Percentiles rank a stretch among this genome's conserved stretches.
Evolutionary conservation across 2,888 invertebrate species (phyloP).

Genomic region (Isoperla grammatica): DNA sequence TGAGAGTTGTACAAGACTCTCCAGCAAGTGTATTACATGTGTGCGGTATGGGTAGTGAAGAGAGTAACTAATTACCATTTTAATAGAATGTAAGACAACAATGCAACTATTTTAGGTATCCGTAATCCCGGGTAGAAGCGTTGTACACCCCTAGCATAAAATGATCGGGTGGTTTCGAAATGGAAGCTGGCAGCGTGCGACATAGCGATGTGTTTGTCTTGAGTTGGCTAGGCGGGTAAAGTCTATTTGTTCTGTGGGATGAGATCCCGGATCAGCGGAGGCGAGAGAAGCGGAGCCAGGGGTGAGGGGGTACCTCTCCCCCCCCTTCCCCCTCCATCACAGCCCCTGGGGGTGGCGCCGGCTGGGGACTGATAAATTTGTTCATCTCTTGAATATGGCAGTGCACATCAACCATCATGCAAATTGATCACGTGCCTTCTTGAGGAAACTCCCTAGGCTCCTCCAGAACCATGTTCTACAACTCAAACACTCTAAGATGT

Average conservation of each 20-base stretch:
- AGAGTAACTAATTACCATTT: too few relatives aligned
- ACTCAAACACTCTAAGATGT: too few relatives aligned
- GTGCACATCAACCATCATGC: conserved; percentile 23
- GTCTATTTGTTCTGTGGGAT: conserved; percentile 25
- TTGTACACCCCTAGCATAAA: too few relatives aligned
- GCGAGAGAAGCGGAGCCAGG: conserved; percentile 10
- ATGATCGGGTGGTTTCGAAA: too few relatives aligned
- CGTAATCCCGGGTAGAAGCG: too few relatives aligned
- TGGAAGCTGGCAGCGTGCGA: neutral
- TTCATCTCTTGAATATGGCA: conserved; percentile 24
- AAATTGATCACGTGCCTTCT: conserved; percentile 25
- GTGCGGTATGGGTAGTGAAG: too few relatives aligned
- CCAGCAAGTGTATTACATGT: too few relatives aligned
- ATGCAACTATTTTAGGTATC: too few relatives aligned
- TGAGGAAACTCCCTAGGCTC: conserved; percentile 20
- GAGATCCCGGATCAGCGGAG: conserved; percentile 16
- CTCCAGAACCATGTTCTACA: conserved; percentile 15
- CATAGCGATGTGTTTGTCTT: conserved; percentile 18
- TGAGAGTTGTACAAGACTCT: too few relatives aligned
- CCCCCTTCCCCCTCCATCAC: too few relatives aligned
- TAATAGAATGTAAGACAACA: too few relatives aligned
- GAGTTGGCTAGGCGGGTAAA: conserved; percentile 15
- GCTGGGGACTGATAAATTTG: conserved; percentile 23
- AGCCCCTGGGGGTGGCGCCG: too few relatives aligned
- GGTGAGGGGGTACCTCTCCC: conserved; percentile 13